Conservation (phyloP, 2,797 vertebrate species). For the Merluccius polli region DNA sequence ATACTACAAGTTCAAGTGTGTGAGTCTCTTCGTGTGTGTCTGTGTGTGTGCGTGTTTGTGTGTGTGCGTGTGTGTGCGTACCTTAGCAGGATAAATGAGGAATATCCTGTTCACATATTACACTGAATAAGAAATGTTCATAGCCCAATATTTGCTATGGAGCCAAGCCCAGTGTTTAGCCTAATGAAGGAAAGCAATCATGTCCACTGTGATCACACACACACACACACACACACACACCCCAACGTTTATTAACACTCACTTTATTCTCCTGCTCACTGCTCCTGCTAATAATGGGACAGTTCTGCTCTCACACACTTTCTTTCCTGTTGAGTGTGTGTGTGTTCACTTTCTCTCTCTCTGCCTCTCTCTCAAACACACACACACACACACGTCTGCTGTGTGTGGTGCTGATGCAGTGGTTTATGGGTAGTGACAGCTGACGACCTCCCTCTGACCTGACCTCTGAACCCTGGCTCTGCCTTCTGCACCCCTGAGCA, state of each 20-base stretch:
- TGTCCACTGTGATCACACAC: constrained; percentile 56
- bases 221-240: constrained; percentile 18
- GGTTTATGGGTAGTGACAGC: constrained; percentile 73
- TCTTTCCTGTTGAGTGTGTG: constrained; percentile 7
- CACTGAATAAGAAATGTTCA: constrained; percentile 54
- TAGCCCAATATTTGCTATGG: constrained; percentile 70
- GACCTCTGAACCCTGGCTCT: constrained; percentile 58
- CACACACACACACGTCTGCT: neutral
- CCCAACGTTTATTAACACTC: neutral
- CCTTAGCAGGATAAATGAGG: constrained; percentile 42
- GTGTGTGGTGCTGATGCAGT: constrained; percentile 20
- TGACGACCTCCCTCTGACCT: constrained; percentile 52
- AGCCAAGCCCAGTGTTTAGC: constrained; percentile 61
- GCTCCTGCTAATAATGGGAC: neutral
- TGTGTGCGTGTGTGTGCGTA: constrained; percentile 19
- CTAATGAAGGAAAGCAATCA: constrained; percentile 71
- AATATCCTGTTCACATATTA: constrained; percentile 47
- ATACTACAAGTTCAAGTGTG: neutral
- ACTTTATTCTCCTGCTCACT: neutral
- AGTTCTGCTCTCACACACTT: constrained; percentile 5
- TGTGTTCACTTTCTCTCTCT: neutral
- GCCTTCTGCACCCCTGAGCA: constrained; percentile 55
- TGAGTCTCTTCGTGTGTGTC: constrained; percentile 24
- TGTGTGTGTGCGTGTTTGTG: constrained; percentile 23
- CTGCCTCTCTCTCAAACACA: neutral